A percentile compares a stretch with the other conserved stretches of the same genome.
Evolutionary conservation across 2,888 invertebrate species (phyloP).

Genomic region (Tenthredo notha): DNA sequence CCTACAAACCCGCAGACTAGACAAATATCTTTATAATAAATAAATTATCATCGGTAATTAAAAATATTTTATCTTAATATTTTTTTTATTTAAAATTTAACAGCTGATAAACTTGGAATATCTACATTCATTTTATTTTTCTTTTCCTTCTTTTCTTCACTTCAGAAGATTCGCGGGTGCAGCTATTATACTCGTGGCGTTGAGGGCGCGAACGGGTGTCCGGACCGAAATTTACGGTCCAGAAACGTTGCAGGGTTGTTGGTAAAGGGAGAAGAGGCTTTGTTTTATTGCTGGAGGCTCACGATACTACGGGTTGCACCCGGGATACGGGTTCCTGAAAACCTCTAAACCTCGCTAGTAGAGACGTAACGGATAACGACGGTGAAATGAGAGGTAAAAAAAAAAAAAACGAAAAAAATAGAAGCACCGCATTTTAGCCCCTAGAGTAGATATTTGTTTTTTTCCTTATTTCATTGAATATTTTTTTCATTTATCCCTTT

Average conservation of each 20-base stretch:
- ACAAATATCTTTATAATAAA: not conserved
- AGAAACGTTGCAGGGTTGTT: constrained; percentile 46
- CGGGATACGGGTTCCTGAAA: constrained; percentile 12
- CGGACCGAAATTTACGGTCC: constrained; percentile 47
- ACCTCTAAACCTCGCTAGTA: not conserved
- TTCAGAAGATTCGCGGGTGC: not conserved
- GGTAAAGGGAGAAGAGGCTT: constrained; percentile 37
- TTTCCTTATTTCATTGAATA: not conserved
- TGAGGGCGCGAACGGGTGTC: constrained; percentile 42
- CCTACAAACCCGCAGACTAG: not conserved
- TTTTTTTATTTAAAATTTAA: no score
- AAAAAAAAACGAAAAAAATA: no score
- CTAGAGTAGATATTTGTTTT: not conserved
- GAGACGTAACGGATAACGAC: constrained; percentile 23
- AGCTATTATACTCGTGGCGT: not conserved
- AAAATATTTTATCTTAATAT: not conserved
- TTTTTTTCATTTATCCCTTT: not conserved
- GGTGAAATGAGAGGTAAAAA: constrained; percentile 31
- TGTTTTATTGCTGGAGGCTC: constrained; percentile 49
- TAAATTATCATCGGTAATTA: not conserved
- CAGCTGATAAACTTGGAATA: not conserved
- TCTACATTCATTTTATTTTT: not conserved
- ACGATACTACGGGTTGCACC: constrained; percentile 28
- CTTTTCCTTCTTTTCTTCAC: constrained; percentile 4
- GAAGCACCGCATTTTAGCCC: not conserved